Evolutionary conservation across 2,888 invertebrate genomes (phyloP).

Genomic region (Tanytarsus gracilentus): DNA sequence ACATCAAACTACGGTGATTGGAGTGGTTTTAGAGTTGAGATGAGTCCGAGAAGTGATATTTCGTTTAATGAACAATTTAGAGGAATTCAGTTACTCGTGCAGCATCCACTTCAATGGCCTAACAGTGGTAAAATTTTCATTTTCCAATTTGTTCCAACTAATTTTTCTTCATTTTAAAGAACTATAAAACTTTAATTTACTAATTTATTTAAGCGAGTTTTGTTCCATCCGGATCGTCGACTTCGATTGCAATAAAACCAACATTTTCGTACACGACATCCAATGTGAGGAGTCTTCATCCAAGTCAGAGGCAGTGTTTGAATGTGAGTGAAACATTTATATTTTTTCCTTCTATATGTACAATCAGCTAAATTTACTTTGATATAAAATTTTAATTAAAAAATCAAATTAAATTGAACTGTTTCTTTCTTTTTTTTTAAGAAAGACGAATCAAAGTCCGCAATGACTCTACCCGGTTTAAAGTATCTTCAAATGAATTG

Average conservation of each 20-base stretch:
- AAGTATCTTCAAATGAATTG: conserved; percentile 41
- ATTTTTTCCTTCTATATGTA: neutral
- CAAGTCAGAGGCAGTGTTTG: conserved; percentile 37
- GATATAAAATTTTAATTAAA: neutral
- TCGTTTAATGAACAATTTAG: neutral
- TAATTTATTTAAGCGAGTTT: conserved; percentile 24
- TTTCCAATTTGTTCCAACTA: conserved; percentile 19
- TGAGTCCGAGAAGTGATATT: conserved; percentile 28
- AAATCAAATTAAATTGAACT: neutral
- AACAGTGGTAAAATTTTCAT: conserved; percentile 30
- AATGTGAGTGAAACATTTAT: conserved; percentile 29
- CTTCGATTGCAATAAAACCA: conserved; percentile 37
- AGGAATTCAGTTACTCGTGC: neutral
- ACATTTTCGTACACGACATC: conserved; percentile 36
- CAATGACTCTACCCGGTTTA: conserved; percentile 36
- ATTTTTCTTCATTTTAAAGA: too few species aligned
- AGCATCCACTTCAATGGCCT: conserved; percentile 36
- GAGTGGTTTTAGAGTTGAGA: conserved; percentile 35
- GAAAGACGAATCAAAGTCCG: conserved; percentile 14
- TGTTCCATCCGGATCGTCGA: conserved; percentile 36
- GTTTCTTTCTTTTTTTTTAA: neutral
- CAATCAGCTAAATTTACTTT: neutral
- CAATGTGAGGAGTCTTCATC: conserved; percentile 33
- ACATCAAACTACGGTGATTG: conserved; percentile 37
- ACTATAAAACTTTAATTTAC: neutral